Percentiles rank a stretch among this genome's conserved stretches.
These are phyloP conservation scores for Sclerurus mexicanus DNA, from an alignment of 2,113 vertebrate genomes.

Conservation along the genomic window DNA sequence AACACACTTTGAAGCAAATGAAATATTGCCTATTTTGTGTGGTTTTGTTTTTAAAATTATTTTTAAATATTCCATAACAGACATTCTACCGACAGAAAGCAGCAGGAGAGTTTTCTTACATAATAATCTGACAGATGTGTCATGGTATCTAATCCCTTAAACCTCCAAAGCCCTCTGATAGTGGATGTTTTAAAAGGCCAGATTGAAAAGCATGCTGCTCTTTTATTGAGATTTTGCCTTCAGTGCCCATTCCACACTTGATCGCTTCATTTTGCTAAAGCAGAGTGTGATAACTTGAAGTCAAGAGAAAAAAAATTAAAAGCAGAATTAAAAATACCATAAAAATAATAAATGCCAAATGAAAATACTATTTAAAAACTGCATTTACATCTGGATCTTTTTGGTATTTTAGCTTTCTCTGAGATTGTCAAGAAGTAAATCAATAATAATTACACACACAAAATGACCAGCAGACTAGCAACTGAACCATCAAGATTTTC, in stretches of 20 bases:
- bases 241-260: constrained; percentile 56
- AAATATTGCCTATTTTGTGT: neutral
- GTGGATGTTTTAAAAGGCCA: constrained; percentile 78
- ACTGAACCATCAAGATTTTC: constrained; percentile 44
- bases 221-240: constrained; percentile 78
- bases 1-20: constrained; percentile 6
- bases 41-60: neutral
- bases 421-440: constrained; percentile 29
- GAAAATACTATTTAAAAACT: neutral
- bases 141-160: constrained; percentile 83
- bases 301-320: constrained; percentile 48
- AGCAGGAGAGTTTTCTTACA: constrained; percentile 76
- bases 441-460: constrained; percentile 57
- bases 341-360: constrained; percentile 1
- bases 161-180: constrained; percentile 81
- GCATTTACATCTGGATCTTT: neutral
- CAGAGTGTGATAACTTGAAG: constrained; percentile 45
- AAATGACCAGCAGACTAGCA: constrained; percentile 39
- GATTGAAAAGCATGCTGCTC: constrained; percentile 79
- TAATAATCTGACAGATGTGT: constrained; percentile 85
- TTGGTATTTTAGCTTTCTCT: neutral
- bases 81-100: constrained; percentile 62
- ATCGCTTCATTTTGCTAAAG: constrained; percentile 62
- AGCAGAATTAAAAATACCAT: constrained; percentile 40
- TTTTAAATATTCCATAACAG: constrained; percentile 58